These are phyloP conservation scores for Neotoma lepida DNA, from an alignment of 2,113 vertebrate species.

Conservation along the genomic window DNA sequence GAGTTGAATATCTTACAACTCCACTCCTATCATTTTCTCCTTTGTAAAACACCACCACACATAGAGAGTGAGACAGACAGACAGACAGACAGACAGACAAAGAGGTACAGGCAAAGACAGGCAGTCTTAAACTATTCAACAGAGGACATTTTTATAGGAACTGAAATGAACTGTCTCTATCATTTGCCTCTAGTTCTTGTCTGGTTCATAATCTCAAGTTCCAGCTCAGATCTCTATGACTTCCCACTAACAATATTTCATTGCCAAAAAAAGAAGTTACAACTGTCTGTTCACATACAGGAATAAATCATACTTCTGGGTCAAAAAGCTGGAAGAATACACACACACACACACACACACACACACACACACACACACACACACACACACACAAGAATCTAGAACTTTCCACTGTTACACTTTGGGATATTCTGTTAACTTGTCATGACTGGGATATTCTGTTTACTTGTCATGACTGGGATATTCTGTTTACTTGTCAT, in stretches of 20 bases:
- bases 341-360: fast-evolving
- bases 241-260: conserved; percentile 8
- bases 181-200: not conserved
- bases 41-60: not conserved
- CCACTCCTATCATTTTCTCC: not conserved
- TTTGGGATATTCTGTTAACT: not conserved
- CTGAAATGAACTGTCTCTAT: not conserved
- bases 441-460: not conserved
- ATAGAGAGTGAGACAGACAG: not conserved
- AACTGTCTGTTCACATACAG: not conserved
- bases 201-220: not conserved
- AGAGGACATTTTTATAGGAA: not conserved
- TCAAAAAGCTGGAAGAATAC: not conserved
- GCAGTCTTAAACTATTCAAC: not conserved
- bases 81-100: not conserved
- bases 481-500: not conserved
- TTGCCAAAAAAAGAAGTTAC: not conserved
- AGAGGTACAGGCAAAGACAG: no score
- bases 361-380: fast-evolving
- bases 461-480: not conserved
- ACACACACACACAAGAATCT: not conserved
- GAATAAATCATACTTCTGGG: not conserved
- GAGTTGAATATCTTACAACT: not conserved
- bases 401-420: not conserved
- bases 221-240: conserved; percentile 17